phyloP scores from a whole-genome alignment of 2,888 invertebrate species.

The Stenotaenia linearis region DNA sequence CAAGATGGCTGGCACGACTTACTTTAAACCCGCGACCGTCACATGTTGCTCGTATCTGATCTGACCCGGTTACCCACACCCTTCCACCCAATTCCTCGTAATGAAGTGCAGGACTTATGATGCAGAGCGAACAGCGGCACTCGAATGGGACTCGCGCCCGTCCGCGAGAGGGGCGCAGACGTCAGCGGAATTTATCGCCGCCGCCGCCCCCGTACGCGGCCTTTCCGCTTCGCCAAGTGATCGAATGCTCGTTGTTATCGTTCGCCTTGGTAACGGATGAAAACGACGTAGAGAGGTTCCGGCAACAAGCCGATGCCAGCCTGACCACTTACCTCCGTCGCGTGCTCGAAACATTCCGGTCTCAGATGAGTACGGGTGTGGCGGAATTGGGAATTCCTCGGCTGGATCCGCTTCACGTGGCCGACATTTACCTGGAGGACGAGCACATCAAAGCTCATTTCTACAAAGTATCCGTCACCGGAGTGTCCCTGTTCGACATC shows the following conservation, averaged over 20 bases:
- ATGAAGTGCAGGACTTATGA: too few relatives aligned
- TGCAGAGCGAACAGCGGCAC: neutral
- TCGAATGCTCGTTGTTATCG: slow-evolving; percentile 35
- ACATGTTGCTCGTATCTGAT: neutral
- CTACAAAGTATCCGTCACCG: slow-evolving; percentile 34
- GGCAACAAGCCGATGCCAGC: slow-evolving; percentile 34
- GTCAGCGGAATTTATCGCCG: neutral
- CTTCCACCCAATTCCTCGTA: too few relatives aligned
- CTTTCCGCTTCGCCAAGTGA: slow-evolving; percentile 35
- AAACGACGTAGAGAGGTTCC: slow-evolving; percentile 8
- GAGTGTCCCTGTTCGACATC: slow-evolving; percentile 38
- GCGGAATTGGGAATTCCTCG: slow-evolving; percentile 38
- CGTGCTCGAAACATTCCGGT: slow-evolving; percentile 38
- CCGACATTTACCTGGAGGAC: slow-evolving; percentile 36
- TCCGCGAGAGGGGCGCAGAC: neutral
- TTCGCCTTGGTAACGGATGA: slow-evolving; percentile 34
- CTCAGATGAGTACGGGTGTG: slow-evolving; percentile 37
- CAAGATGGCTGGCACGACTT: neutral
- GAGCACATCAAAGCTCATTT: slow-evolving; percentile 35
- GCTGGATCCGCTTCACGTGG: slow-evolving; percentile 38
- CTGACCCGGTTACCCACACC: neutral
- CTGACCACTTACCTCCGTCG: slow-evolving; percentile 32
- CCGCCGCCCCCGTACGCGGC: neutral
- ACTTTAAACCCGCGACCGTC: neutral
- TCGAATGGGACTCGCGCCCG: too few relatives aligned